Base-by-base conservation (phyloP, 2,888 invertebrate species). In the Caenorhabditis sp. region DNA sequence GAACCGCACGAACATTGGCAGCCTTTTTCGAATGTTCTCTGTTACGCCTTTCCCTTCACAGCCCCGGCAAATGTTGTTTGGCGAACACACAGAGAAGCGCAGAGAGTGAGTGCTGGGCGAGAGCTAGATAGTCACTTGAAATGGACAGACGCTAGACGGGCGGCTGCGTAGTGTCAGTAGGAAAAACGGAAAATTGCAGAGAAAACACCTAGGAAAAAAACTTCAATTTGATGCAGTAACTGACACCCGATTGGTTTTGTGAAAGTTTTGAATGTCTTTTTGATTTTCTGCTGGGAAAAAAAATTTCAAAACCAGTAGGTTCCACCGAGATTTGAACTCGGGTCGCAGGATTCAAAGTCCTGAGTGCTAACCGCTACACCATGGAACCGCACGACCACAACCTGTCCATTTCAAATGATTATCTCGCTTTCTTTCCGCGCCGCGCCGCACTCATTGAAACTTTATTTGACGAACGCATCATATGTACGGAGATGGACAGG, bases 341-440 rank as follows among this genome's bases (percentile, higher is more conserved):
- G 70, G 82, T 83, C 82, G 80, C 84, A 82, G 84, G 84, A 84
- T 80, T 80, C 82, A 84, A 76, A 85, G 84, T 82, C 84, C 84
- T 78, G 80, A 83, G 84, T 86, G 84, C 84, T 86, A 85, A 86
- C 83, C 84, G 80, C 84, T 86, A 86, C 86, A 84, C 84, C 84
- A 86, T 82, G 78, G 82, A 82, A 78, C 78, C 78, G 24, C 18
- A 32, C 32, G 9, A 32, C 32, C 32, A 32, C 32, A 32, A 32
- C 32, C 32, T 32, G 32, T 32, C 32, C 32, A 6, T 32, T 32
- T 32, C 47, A 47, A 47, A 18, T 47, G 47, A 47, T 18, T 4
- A 47, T 18, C 18, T 47, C 2, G 5, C 40, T 13, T 5, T 40
- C 47, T 47, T 18, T n/a, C 18, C 18, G 47, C 32, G 32, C 32